Conservation (phyloP, 2,797 vertebrate species). For the Myripristis jacobus region DNA sequence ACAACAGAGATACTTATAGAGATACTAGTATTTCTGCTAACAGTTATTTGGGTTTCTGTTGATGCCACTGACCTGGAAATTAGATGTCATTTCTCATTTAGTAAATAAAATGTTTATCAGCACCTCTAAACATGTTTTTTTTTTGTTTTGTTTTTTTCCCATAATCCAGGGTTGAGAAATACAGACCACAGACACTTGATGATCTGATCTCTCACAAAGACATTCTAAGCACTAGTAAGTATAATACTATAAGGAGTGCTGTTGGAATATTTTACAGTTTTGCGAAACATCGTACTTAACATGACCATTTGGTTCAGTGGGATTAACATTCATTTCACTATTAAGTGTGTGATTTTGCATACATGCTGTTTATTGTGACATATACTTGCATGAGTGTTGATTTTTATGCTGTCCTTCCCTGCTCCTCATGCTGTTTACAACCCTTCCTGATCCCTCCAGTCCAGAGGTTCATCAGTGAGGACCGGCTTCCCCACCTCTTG, state of each 20-base stretch:
- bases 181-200: constrained; percentile 91
- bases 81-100: background rate
- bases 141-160: background rate
- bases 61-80: background rate
- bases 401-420: no score
- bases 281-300: no score
- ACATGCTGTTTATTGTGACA: no score
- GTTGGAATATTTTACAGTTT: no score
- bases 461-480: constrained; percentile 94
- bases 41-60: background rate
- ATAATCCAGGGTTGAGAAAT: constrained; percentile 93
- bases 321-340: no score
- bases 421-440: background rate
- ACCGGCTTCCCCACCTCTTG: constrained; percentile 92
- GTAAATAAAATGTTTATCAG: background rate
- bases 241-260: constrained; percentile 12
- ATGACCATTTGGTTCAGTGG: no score
- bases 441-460: constrained; percentile 76
- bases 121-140: background rate
- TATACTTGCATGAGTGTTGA: no score
- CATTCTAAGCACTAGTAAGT: constrained; percentile 94
- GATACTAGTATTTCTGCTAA: no score
- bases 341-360: no score
- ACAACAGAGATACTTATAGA: no score
- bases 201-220: constrained; percentile 96